Evolutionary conservation across 2,888 invertebrate species (phyloP), one percentile per base, ranked within the genome.

Genomic region (Eutolmus rufibarbis): DNA sequence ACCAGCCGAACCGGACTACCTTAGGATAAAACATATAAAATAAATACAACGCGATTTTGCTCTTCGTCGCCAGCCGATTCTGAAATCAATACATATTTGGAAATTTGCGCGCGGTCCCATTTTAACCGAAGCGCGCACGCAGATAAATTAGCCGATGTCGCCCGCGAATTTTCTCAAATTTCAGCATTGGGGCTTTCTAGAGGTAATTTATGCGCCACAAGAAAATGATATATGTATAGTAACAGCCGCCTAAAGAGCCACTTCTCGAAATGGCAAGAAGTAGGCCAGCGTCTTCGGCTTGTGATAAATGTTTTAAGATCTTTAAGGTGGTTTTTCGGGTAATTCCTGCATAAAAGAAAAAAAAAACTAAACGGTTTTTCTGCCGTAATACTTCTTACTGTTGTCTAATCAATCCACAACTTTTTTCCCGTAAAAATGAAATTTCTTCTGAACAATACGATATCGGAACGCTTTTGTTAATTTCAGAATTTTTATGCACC

Each of bases 1-100:
- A 79, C 79, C 79, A 78, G 37, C 40, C 66, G 66, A 23, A 66
- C 66, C 66, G 66, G 66, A 66, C 66, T 66, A 66, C 66, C 66
- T 66, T 66, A 23, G 66, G 51, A 51, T 51, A n/a, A 16, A 51
- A 46, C 12, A 46, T 46, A 46, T 46, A 46, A 46, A 46, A 46
- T 51, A 51, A n/a, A n/a, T n/a, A n/a, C n/a, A 51, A n/a, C 12
- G 28, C 23, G 19, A 66, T 66, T 19, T 66, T 66, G 28, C 66
- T 66, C 66, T 66, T 66, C 66, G 66, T 23, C 14, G 19, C 12
- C 66, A 28, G 66, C 28, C 66, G 23, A 66, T 66, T 66, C 66
- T 66, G 66, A 66, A 66, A 66, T 66, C 66, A 66, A 66, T 66
- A 66, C 66, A 66, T 66, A 66, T 66, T 66, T 66, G 23, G 66